Evolutionary conservation across 2,888 invertebrate species (phyloP), one percentile per base, ranked within the genome.

Genomic region (Diabrotica balteata): DNA sequence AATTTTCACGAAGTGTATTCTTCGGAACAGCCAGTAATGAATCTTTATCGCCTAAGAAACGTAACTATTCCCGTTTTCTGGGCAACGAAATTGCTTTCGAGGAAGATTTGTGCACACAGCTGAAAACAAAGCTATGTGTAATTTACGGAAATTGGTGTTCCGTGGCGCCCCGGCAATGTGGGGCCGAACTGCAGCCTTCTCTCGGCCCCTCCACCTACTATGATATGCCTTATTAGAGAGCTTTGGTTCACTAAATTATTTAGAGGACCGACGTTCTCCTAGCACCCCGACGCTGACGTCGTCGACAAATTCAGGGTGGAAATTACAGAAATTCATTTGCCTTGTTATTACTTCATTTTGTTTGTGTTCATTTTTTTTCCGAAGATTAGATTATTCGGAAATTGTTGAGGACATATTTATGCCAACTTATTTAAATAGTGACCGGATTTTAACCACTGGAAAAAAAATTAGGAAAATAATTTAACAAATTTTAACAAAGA

Each of bases 81-180:
- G 76, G 77, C 75, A 77, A 79, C 80, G 80, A 82, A 84, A 85
- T 84, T 84, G 85, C 84, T 85, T 86, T 85, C 82, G 80, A 83
- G 80, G 82, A 82, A 85, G 85, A 86, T 86, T 86, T 86, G 84
- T 84, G 84, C 81, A 79, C 80, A 79, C 79, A 79, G 80, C 81
- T 79, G 81, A 81, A 86, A 86, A 86, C 85, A 86, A 86, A 86
- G 85, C 84, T 83, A 82, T 83, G 83, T 85, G 84, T 86, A 85
- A 85, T 85, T 86, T 85, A 85, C 82, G 85, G 82, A 85, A 86
- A 86, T 85, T 83, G 84, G 83, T 82, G 82, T 80, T 80, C 78
- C 76, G 77, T 74, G 77, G 76, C 78, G 76, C 71, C 76, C 76
- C 64, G 64, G 64, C 64, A 64, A 59, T 64, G 63, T 63, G 63